Percentiles rank a stretch among this genome's conserved stretches.
These are phyloP conservation scores for Torymus tubicola DNA, from an alignment of 2,888 invertebrate genomes.

Conservation along the genomic window DNA sequence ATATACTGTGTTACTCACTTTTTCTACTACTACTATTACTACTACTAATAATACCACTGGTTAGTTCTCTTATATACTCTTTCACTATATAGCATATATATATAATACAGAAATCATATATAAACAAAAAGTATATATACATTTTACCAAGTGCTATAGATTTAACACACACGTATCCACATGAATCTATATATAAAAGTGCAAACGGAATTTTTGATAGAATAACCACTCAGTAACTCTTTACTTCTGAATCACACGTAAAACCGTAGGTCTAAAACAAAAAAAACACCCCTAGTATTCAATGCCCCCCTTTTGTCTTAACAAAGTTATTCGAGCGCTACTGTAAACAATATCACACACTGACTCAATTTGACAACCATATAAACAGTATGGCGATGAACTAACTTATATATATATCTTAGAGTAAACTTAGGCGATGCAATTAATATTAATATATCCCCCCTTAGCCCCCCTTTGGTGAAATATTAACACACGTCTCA, in stretches of 20 bases:
- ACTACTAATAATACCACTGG: constrained; percentile 11
- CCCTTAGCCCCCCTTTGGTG: not conserved
- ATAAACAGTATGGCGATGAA: constrained; percentile 2
- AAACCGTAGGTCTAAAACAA: not conserved
- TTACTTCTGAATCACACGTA: not conserved
- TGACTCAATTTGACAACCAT: constrained; percentile 13
- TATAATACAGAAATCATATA: constrained; percentile 3
- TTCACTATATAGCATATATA: constrained; percentile 1
- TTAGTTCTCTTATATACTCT: constrained; percentile 20
- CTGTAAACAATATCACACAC: constrained; percentile 27
- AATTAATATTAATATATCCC: constrained; percentile 8
- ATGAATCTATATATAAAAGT: not conserved
- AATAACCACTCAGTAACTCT: not conserved
- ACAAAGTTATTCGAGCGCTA: constrained; percentile 29
- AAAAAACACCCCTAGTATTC: not conserved
- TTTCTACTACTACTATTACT: constrained; percentile 16
- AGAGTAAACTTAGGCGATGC: constrained; percentile 46
- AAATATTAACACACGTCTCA: constrained; percentile 57
- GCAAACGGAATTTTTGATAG: constrained; percentile 1
- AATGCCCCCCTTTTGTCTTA: constrained; percentile 6
- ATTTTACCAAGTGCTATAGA: not conserved
- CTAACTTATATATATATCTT: constrained; percentile 13
- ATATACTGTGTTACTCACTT: constrained; percentile 3
- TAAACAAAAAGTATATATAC: not conserved
- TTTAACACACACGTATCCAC: constrained; percentile 3